phyloP scores from a whole-genome alignment of 2,797 vertebrate species.

The Lophotriccus pileatus region DNA sequence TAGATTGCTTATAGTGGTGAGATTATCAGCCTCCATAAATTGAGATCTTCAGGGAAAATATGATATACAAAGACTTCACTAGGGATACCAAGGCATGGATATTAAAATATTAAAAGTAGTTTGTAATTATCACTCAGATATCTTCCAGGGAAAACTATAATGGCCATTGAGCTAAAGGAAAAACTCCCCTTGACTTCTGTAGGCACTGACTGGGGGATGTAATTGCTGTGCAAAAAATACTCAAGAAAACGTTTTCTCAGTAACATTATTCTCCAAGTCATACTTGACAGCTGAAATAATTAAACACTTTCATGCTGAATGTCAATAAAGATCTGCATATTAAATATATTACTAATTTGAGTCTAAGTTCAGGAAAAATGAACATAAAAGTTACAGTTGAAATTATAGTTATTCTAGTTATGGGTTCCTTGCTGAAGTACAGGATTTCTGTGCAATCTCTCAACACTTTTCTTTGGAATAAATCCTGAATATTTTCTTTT shows the following conservation, averaged over 20 bases:
- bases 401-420: neutral
- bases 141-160: neutral
- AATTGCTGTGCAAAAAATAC: neutral
- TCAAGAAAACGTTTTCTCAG: neutral
- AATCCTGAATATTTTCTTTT: neutral
- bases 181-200: neutral
- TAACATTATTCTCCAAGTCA: slow-evolving; percentile 22
- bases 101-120: neutral
- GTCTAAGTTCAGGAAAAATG: neutral
- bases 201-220: neutral
- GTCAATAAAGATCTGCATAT: slow-evolving; percentile 12
- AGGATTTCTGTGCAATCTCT: neutral
- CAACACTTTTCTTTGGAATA: neutral
- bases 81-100: neutral
- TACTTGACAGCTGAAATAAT: slow-evolving; percentile 41
- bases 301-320: slow-evolving; percentile 22
- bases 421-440: neutral
- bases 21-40: neutral
- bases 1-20: neutral
- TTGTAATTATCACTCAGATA: neutral
- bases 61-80: neutral
- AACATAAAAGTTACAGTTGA: neutral
- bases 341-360: slow-evolving; percentile 46
- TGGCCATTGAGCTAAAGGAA: neutral
- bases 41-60: neutral